Base-by-base conservation (phyloP, 2,797 vertebrate genomes). In the Lacerta viridis region DNA sequence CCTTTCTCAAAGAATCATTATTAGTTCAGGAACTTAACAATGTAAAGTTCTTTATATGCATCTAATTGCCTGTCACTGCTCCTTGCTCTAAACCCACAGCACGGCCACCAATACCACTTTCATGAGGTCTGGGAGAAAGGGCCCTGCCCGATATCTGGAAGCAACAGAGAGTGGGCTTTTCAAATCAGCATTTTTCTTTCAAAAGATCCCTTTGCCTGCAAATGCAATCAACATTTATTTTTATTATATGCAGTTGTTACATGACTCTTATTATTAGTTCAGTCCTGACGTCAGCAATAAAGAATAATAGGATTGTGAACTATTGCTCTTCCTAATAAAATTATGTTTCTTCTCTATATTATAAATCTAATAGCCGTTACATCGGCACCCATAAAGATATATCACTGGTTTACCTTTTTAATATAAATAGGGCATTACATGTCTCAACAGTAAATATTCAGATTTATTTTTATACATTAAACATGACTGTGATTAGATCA, bases 321-420 rank as follows among this genome's bases (percentile, higher is more conserved):
- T 93, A 96, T 92, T 95, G 96, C 94, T 96, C 96, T 95, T 96
- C 94, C 94, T 95, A 95, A 96, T 95, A 96, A 96, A 96, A 95
- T 96, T 94, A 96, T 94, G 96, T 94, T 95, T 94, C 95, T 96
- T 94, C 84, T 91, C 90, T 91, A 64, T 90, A 92, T 93, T 95
- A 95, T 97, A 97, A 97, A 97, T 97, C 96, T 96, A 96, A 95
- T 91, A 94, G 96, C 95, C 96, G 96, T 96, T 95, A 97, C 96
- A 96, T 97, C 96, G 97, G 94, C 95, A 96, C 90, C 94, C 95
- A 95, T 94, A 95, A 95, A 96, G 84, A 90, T 97, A 95, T 94
- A 95, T 97, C 96, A 97, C 3, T 91, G 71, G 82, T 93, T 95
- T 95, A 96, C 96, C 96, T 97, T 96, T 95, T 95, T 96, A 94